phyloP scores from a whole-genome alignment of 2,797 vertebrate genomes.

The Saguinus oedipus region DNA sequence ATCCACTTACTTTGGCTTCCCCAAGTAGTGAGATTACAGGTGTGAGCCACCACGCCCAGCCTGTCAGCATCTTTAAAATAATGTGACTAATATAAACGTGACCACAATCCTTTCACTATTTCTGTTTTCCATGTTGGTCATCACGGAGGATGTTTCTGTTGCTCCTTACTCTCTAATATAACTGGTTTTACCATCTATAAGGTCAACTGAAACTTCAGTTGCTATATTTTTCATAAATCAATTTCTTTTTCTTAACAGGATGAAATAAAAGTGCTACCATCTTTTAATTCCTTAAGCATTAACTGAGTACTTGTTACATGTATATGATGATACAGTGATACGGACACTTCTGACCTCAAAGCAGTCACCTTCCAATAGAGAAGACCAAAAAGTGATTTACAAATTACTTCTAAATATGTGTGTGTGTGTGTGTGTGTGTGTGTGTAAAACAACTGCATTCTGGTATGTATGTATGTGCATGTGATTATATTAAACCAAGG shows the following conservation, averaged over 20 bases:
- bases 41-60: too few relatives aligned
- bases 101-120: neutral
- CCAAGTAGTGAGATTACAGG: neutral
- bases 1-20: neutral
- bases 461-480: too few relatives aligned
- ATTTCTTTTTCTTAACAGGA: constrained; percentile 13
- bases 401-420: neutral
- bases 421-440: neutral
- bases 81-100: neutral
- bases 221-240: constrained; percentile 20
- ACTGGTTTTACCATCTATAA: neutral
- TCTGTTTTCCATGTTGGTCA: neutral
- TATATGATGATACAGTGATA: neutral
- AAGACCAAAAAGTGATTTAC: neutral
- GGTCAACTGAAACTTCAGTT: neutral
- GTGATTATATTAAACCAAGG: too few relatives aligned
- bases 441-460: neutral
- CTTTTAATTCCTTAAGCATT: neutral
- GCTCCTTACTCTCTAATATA: neutral
- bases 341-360: neutral
- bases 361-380: neutral
- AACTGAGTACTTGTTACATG: neutral
- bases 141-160: neutral
- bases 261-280: neutral
- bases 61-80: neutral